Evolutionary conservation across 2,797 vertebrate species (phyloP).

Genomic region (Micropoecilia bifurca): DNA sequence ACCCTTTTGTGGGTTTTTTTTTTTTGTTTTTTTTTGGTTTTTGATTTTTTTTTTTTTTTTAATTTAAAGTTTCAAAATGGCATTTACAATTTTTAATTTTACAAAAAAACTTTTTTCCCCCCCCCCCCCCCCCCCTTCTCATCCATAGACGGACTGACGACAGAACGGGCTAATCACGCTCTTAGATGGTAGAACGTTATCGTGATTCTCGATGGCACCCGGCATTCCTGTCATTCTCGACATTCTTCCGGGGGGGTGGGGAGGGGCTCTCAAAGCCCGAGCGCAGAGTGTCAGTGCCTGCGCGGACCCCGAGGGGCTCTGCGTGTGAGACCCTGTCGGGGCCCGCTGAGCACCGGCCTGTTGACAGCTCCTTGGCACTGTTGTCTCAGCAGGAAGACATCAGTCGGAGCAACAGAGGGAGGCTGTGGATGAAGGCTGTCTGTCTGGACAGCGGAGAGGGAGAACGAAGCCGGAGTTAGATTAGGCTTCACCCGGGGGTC

Average conservation of each 20-base stretch:
- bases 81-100: too few relatives aligned
- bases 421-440: slow-evolving; percentile 83
- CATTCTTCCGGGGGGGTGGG: slow-evolving; percentile 53
- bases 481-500: slow-evolving; percentile 94
- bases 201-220: slow-evolving; percentile 69
- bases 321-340: slow-evolving; percentile 70
- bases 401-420: slow-evolving; percentile 91
- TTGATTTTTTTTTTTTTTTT: too few relatives aligned
- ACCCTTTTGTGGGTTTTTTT: too few relatives aligned
- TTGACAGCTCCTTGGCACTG: slow-evolving; percentile 94
- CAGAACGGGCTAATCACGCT: slow-evolving; percentile 56
- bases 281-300: slow-evolving; percentile 52
- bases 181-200: slow-evolving; percentile 68
- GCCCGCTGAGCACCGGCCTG: slow-evolving; percentile 85
- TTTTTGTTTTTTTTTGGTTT: too few relatives aligned
- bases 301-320: slow-evolving; percentile 57
- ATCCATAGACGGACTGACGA: slow-evolving; percentile 61
- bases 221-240: slow-evolving; percentile 75
- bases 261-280: slow-evolving; percentile 45
- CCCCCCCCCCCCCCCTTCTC: slow-evolving; percentile 8
- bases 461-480: slow-evolving; percentile 89
- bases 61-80: too few relatives aligned
- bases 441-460: slow-evolving; percentile 77
- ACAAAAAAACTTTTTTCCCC: too few relatives aligned
- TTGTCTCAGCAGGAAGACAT: slow-evolving; percentile 97